phyloP scores from a whole-genome alignment of 2,888 invertebrate species.

The Phalangium opilio region DNA sequence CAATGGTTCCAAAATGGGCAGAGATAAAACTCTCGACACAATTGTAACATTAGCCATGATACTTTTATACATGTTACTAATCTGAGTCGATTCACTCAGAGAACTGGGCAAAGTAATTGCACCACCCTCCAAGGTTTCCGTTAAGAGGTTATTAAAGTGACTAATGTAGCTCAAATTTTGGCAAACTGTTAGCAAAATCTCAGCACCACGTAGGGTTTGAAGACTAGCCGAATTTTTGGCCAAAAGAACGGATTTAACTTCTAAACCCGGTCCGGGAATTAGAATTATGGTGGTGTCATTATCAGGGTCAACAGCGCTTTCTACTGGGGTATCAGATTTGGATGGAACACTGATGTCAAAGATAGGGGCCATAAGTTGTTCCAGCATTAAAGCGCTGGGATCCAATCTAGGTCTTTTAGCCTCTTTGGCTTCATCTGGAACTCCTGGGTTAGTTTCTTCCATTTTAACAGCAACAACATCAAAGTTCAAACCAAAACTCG shows the following conservation, averaged over 20 bases:
- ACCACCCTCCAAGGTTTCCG: conserved; percentile 49
- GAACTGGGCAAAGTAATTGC: conserved; percentile 28
- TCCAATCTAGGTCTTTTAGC: conserved; percentile 45
- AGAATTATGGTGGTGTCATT: conserved; percentile 26
- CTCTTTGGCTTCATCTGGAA: conserved; percentile 41
- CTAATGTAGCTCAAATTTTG: conserved; percentile 53
- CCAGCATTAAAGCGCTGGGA: conserved; percentile 52
- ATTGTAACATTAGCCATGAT: conserved; percentile 69
- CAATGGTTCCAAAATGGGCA: conserved; percentile 76
- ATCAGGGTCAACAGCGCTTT: conserved; percentile 21
- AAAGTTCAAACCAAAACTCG: conserved; percentile 5
- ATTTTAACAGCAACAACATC: conserved; percentile 17
- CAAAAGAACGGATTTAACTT: conserved; percentile 45
- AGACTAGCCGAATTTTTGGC: conserved; percentile 60
- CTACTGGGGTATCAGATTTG: conserved; percentile 13
- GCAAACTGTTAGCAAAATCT: conserved; percentile 65
- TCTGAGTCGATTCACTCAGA: conserved; percentile 13
- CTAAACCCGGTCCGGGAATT: conserved; percentile 24
- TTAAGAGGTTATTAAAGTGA: conserved; percentile 45
- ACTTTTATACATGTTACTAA: conserved; percentile 54
- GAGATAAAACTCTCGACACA: conserved; percentile 62
- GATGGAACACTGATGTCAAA: conserved; percentile 21
- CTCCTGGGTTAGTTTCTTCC: conserved; percentile 26
- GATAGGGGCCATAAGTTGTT: conserved; percentile 53
- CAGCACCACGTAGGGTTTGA: conserved; percentile 64